phyloP scores from a whole-genome alignment of 2,113 vertebrate genomes.

The Bombycilla garrulus region DNA sequence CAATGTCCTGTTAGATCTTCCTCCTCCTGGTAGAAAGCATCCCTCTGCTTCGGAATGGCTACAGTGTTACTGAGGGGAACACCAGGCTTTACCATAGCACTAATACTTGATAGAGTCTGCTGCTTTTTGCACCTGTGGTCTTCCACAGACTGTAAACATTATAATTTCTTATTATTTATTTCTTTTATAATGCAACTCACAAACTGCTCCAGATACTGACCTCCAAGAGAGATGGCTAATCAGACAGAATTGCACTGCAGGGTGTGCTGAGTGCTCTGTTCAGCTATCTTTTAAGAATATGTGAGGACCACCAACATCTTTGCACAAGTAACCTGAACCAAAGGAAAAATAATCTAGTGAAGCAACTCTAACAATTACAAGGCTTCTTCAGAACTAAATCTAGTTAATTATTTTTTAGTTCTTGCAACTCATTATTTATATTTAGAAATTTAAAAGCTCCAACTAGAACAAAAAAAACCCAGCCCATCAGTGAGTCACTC shows the following conservation, averaged over 20 bases:
- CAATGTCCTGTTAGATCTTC: not conserved
- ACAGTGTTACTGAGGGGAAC: not conserved
- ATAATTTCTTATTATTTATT: not conserved
- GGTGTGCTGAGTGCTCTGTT: not conserved
- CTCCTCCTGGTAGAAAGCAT: not conserved
- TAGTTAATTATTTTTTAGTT: not conserved
- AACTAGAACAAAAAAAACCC: not conserved
- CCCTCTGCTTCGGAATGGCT: not conserved
- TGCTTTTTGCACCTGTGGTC: not conserved
- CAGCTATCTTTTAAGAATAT: not conserved
- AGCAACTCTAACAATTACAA: not conserved
- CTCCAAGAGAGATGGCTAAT: constrained; percentile 9
- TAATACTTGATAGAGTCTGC: not conserved
- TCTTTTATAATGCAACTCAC: not conserved
- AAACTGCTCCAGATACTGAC: not conserved
- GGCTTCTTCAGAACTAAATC: not conserved
- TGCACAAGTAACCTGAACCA: constrained; percentile 15
- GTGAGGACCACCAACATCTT: constrained; percentile 35
- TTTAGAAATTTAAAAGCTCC: constrained; percentile 21
- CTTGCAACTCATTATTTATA: constrained; percentile 12
- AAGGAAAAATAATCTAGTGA: constrained; percentile 1
- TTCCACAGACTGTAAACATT: not conserved
- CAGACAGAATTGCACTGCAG: not conserved
- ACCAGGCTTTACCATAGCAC: not conserved
- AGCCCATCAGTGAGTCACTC: constrained; percentile 13